These are phyloP conservation scores for Plagodis dolabraria DNA, from an alignment of 2,888 invertebrate genomes.

Conservation along the genomic window DNA sequence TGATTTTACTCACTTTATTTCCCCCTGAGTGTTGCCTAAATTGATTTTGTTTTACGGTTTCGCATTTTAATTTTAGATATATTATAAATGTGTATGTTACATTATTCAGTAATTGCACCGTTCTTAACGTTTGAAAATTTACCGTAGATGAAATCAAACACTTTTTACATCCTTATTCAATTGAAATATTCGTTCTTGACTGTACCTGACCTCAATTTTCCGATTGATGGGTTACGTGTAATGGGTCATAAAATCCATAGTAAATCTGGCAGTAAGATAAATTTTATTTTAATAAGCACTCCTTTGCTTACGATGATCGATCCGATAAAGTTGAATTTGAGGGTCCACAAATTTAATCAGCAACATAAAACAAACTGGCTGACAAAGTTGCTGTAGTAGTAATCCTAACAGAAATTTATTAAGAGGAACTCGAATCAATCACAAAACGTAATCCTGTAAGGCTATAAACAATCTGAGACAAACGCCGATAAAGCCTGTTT, in stretches of 20 bases:
- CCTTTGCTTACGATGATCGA: constrained; percentile 57
- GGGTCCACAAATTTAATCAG: constrained; percentile 58
- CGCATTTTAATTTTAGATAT: too few species aligned
- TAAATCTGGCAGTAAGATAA: constrained; percentile 55
- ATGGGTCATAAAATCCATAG: constrained; percentile 46
- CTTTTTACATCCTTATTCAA: too few species aligned
- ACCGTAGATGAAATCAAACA: too few species aligned
- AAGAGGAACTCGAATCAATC: constrained; percentile 77
- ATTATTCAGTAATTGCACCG: too few species aligned
- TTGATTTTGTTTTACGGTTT: too few species aligned
- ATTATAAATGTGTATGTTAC: too few species aligned
- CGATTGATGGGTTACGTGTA: constrained; percentile 32
- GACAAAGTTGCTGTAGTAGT: constrained; percentile 56
- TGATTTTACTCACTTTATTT: constrained; percentile 9
- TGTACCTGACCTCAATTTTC: constrained; percentile 33
- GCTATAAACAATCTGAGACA: constrained; percentile 76
- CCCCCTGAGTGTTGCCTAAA: neutral
- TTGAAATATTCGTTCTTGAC: too few species aligned
- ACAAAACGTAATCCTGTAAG: constrained; percentile 73
- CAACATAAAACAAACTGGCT: constrained; percentile 65
- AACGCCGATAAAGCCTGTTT: constrained; percentile 71
- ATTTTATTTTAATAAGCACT: constrained; percentile 62
- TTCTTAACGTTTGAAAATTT: too few species aligned
- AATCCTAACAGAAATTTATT: constrained; percentile 67
- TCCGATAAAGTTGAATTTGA: constrained; percentile 56